A percentile compares a stretch with the other conserved stretches of the same genome.
phyloP scores from a whole-genome alignment of 2,797 vertebrate genomes.

The Muscicapa striata region DNA sequence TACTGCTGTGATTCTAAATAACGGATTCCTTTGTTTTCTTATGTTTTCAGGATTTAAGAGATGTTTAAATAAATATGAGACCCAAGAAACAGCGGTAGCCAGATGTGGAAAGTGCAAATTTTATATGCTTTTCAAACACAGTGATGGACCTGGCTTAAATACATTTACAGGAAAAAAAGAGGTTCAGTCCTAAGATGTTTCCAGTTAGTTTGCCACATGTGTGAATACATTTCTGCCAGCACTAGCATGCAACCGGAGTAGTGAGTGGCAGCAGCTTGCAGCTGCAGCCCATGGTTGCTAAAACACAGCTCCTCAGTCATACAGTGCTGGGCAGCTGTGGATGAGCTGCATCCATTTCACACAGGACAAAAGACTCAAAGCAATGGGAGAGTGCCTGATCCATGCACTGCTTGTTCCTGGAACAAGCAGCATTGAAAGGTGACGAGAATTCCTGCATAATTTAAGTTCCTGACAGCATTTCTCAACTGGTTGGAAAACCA shows the following conservation, averaged over 20 bases:
- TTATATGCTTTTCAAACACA: neutral
- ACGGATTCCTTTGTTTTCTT: neutral
- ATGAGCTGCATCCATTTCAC: neutral
- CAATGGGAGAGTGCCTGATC: neutral
- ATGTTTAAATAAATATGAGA: neutral
- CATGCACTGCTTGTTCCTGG: neutral
- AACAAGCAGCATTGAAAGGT: neutral
- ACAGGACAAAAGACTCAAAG: neutral
- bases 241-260: neutral
- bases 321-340: neutral
- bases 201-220: neutral
- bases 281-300: neutral
- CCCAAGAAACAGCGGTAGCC: neutral
- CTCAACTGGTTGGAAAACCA: neutral
- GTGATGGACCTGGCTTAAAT: neutral
- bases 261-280: neutral
- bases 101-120: neutral
- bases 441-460: neutral
- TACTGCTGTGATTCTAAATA: neutral
- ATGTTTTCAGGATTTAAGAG: neutral
- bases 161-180: neutral
- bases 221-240: neutral
- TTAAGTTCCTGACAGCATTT: constrained; percentile 18
- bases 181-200: neutral
- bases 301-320: accelerated